Base-by-base conservation (phyloP, 1,140 invertebrate genomes). In the Achatina immaculata region DNA sequence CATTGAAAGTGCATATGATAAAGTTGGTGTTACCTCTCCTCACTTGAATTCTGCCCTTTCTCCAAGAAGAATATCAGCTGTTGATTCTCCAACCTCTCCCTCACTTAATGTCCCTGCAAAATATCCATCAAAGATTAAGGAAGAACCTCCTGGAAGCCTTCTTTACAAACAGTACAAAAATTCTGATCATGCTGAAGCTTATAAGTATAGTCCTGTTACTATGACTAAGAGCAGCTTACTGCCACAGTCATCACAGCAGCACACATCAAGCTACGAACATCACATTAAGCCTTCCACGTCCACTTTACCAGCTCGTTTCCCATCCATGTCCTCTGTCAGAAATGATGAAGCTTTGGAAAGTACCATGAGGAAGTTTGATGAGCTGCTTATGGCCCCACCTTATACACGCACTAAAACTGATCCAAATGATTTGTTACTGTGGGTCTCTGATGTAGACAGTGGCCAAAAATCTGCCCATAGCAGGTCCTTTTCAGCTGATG, bases 361-460 rank as follows among this genome's bases (percentile, higher is more conserved):
- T 58, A 69, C 81, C 0, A 75, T 82, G 71, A 82, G 68, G 45
- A 74, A 75, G 81, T 82, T 82, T 69, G 81, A 82, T 40, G 77
- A 82, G 45, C 72, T 82, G 3, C 77, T 82, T 31, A 48, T 62
- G 0, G 81, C 79, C 62, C 36, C 16, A 3, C 34, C 73, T 0
- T 28, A 34, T n/a, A 55, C 48, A 16, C 43, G 6, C 45, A n/a
- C 16, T 24, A 45, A 51, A 16, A 55, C 73, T 31, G 73, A 75
- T 43, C 45, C 45, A 28, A 4, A 28, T 55, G 73, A 75, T 58
- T n/a, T 75, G 1, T 40, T 55, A 28, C 36, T 75, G 40, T 75
- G 34, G 36, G 9, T 34, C 1, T 36, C 75, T 9, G 36, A 24
- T 31, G 31, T 2, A 42, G n/a, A n/a, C n/a, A n/a, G n/a, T n/a